Base-by-base conservation (phyloP, 2,888 invertebrate species). In the Caenorhabditis japonica region DNA sequence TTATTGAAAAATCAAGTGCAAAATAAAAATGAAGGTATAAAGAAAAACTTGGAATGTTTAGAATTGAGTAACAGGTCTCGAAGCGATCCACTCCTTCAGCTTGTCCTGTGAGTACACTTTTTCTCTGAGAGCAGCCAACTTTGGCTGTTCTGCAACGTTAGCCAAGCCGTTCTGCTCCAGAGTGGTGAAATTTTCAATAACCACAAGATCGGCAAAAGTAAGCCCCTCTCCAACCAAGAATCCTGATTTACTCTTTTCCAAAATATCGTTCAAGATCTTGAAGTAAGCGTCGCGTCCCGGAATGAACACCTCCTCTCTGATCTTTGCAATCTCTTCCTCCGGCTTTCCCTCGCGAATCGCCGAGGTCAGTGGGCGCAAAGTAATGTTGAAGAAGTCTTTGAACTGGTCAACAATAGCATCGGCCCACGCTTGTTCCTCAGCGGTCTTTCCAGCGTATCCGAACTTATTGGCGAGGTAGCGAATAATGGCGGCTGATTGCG, bases 121-220 rank as follows among this genome's bases (percentile, higher is more conserved):
- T 25, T 52, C 21, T 4, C 49, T 27, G 27, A 60, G 53, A 34
- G 52, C 55, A 4, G 25, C 36, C 19, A 69, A 19, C 19, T 55
- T 55, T 47, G 72, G 59, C 19, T 72, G 33, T 3, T 59, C 59
- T 8, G 34, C 43, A 12, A 33, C 30, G 15, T 23, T 23, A 55
- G 59, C 53, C 15, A 64, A 53, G 13, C 53, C 41, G n/a, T 53
- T 46, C 21, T 64, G 52, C 41, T 58, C 52, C 8, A 68, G 10
- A 17, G 68, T 56, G 8, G 46, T 41, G 30, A 68, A 21, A 15
- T 68, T 64, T 27, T 73, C 73, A 33, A 55, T 56, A 21, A 66
- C 51, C 10, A 66, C 49, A 13, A 73, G 23, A 61, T 73, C 73
- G 25, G 73, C 73, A 25, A 34, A 73, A n/a, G 73, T 73, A 46